Evolutionary conservation across 1,140 invertebrate genomes (phyloP).

Genomic region (Euborellia annulipes): DNA sequence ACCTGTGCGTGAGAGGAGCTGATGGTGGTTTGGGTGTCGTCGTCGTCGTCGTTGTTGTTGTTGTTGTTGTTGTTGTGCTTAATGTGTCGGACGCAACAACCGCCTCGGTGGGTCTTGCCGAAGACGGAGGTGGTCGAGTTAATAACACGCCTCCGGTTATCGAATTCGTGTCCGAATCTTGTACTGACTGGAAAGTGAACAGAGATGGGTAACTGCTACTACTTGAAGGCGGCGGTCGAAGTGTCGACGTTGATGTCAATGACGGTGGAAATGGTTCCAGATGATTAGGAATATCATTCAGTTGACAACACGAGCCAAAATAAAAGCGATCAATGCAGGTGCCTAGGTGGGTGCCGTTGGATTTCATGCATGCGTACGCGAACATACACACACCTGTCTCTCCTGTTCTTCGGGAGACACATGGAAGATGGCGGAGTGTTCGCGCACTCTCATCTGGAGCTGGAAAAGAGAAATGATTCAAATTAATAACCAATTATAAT

Average conservation of each 20-base stretch:
- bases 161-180: conserved; percentile 16
- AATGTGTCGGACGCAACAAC: no score
- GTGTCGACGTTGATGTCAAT: neutral
- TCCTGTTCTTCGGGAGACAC: conserved; percentile 58
- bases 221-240: neutral
- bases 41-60: conserved; percentile 11
- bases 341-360: conserved; percentile 76
- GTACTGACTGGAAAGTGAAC: conserved; percentile 12
- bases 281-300: conserved; percentile 6
- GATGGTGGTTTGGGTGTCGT: neutral
- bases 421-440: conserved; percentile 74
- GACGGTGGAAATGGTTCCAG: neutral
- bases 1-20: neutral
- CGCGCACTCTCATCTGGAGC: conserved; percentile 43
- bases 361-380: conserved; percentile 79
- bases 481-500: no score
- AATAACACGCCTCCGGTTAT: conserved; percentile 14
- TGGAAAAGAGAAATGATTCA: no score
- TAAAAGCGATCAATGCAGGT: conserved; percentile 86
- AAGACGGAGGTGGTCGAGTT: neutral
- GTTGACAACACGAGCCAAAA: conserved; percentile 72
- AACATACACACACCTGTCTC: conserved; percentile 85
- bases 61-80: conserved; percentile 18
- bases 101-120: neutral
- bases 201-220: conserved; percentile 11